These are phyloP conservation scores for Stictonetta naevosa DNA, from an alignment of 2,113 vertebrate species.

Conservation along the genomic window DNA sequence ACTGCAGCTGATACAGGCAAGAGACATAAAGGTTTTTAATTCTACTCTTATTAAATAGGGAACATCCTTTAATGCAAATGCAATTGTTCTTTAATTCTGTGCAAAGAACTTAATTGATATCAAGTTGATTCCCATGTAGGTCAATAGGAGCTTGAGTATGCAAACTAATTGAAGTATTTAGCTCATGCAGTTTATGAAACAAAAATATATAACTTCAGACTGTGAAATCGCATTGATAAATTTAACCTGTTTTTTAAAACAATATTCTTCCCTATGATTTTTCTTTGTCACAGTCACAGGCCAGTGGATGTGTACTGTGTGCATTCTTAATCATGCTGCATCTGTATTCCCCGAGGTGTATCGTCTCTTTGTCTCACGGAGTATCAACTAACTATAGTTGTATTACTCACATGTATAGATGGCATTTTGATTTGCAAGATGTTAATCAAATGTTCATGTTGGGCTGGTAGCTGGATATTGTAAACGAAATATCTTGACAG, in stretches of 20 bases:
- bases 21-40: neutral
- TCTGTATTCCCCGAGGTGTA: rapidly evolving
- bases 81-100: neutral
- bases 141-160: neutral
- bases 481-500: neutral
- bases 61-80: neutral
- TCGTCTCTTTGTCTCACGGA: neutral
- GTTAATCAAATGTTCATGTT: neutral
- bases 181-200: neutral
- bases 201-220: neutral
- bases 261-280: neutral
- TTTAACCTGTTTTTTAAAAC: neutral
- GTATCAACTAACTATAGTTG: no score
- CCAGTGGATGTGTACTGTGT: rapidly evolving
- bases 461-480: neutral
- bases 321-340: neutral
- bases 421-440: neutral
- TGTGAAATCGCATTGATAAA: neutral
- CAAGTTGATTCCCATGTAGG: neutral
- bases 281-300: no score
- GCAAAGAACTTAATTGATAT: neutral
- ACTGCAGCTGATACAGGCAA: neutral
- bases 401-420: rapidly evolving
- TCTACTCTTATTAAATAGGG: neutral
- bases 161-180: neutral